phyloP scores from a whole-genome alignment of 2,888 invertebrate species.

The Conus canariensis region DNA sequence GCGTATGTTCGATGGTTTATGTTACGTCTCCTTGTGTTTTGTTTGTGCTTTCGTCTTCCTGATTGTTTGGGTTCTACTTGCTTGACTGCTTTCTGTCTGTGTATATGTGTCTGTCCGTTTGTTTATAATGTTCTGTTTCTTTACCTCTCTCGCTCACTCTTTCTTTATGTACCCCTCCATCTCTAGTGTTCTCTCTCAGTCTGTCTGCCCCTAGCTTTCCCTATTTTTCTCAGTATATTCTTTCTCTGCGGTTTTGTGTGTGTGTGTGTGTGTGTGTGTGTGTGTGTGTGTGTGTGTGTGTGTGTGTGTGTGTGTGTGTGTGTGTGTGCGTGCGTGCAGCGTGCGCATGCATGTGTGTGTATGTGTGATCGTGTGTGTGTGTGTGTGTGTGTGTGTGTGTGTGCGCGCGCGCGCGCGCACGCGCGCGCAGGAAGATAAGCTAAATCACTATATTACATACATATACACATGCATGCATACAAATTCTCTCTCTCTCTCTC shows the following conservation, averaged over 20 bases:
- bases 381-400: too few species aligned
- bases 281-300: slow-evolving; percentile 9
- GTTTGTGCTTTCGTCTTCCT: too few species aligned
- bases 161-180: neutral
- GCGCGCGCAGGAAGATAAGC: too few species aligned
- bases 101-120: slow-evolving; percentile 12
- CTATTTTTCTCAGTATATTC: neutral
- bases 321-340: neutral
- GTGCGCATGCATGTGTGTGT: neutral
- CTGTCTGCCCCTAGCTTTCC: neutral
- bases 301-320: neutral
- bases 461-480: too few species aligned
- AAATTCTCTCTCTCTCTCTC: too few species aligned
- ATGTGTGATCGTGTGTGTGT: neutral
- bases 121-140: neutral
- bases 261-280: slow-evolving; percentile 15
- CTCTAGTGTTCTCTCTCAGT: neutral
- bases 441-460: too few species aligned
- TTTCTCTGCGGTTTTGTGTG: neutral
- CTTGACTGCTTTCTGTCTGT: neutral
- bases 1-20: too few species aligned
- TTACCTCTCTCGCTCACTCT: too few species aligned
- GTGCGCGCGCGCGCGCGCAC: too few species aligned
- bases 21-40: too few species aligned
- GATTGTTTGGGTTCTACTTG: too few species aligned